Evolutionary conservation across 2,888 invertebrate species (phyloP).

Genomic region (Mylabris sibirica): DNA sequence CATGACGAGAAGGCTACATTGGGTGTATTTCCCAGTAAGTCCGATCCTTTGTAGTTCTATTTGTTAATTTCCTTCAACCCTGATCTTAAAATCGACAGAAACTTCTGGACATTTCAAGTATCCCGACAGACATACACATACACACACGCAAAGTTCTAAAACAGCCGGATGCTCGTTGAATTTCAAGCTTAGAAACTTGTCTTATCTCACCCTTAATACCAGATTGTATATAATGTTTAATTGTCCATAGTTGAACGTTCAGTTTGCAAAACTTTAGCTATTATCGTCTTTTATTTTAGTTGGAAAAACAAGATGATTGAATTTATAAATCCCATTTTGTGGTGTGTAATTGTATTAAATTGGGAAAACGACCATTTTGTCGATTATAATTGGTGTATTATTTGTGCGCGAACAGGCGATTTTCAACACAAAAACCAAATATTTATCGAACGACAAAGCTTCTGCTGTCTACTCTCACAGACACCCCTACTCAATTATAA

Average conservation of each 20-base stretch:
- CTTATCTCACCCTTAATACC: constrained; percentile 35
- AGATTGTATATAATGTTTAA: constrained; percentile 39
- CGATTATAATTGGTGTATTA: constrained; percentile 21
- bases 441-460: constrained; percentile 32
- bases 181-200: constrained; percentile 35
- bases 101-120: constrained; percentile 29
- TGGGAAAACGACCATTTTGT: constrained; percentile 22
- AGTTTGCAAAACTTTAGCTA: constrained; percentile 26
- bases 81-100: constrained; percentile 23
- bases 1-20: constrained; percentile 22
- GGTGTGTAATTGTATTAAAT: constrained; percentile 26
- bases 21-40: constrained; percentile 29
- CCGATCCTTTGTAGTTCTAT: constrained; percentile 29
- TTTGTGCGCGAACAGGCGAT: constrained; percentile 23
- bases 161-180: constrained; percentile 34
- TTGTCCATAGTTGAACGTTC: constrained; percentile 33
- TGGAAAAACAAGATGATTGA: constrained; percentile 17
- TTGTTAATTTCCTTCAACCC: constrained; percentile 31
- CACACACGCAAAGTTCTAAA: constrained; percentile 21
- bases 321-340: constrained; percentile 25
- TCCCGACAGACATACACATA: constrained; percentile 16
- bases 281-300: constrained; percentile 27
- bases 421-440: constrained; percentile 30
- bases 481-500: constrained; percentile 37
- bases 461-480: constrained; percentile 29